Base-by-base conservation (phyloP, 1,140 invertebrate species). In the Elymnias hypermnestra region DNA sequence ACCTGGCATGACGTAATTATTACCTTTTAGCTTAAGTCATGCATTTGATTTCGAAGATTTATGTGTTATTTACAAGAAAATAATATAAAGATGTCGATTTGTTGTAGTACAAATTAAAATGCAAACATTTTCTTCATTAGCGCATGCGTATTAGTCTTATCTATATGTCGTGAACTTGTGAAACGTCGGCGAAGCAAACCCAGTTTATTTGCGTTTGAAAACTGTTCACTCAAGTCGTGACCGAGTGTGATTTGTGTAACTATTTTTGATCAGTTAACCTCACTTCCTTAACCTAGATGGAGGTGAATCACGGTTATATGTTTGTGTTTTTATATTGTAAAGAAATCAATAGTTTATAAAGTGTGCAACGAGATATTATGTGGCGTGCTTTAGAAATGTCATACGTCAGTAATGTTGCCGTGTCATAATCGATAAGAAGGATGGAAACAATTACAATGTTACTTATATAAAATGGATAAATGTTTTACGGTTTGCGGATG, bases 401-500 rank as follows among this genome's bases (percentile, higher is more conserved):
- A 39, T 19, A 46, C 31, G n/a, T n/a, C n/a, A n/a, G 19, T 37
- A 38, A 23, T 38, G 7, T 12, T 53, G 13, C 39, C 14, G 10
- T 43, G 39, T 55, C 26, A 50, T 53, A 63, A 74, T 79, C 72
- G 61, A 79, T 75, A 72, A 65, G 46, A 51, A 61, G 53, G 14
- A 64, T 57, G 57, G 55, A 57, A 54, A 51, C 50, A 45, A 13
- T 44, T 25, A 55, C 43, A 18, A 51, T 62, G 46, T 47, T 47
- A 46, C 28, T 40, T 38, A 67, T 63, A 74, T 71, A 58, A 66
- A 56, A 86, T 86, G 83, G 79, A 83, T 61, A 75, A 79, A 56
- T 86, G 85, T 77, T 84, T 86, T 56, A 66, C 54, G 36, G 69
- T 72, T 6, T 87, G 81, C 62, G 76, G 83, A 39, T 86, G 79